phyloP scores from a whole-genome alignment of 2,888 invertebrate species.

The Caenorhabditis sinica region DNA sequence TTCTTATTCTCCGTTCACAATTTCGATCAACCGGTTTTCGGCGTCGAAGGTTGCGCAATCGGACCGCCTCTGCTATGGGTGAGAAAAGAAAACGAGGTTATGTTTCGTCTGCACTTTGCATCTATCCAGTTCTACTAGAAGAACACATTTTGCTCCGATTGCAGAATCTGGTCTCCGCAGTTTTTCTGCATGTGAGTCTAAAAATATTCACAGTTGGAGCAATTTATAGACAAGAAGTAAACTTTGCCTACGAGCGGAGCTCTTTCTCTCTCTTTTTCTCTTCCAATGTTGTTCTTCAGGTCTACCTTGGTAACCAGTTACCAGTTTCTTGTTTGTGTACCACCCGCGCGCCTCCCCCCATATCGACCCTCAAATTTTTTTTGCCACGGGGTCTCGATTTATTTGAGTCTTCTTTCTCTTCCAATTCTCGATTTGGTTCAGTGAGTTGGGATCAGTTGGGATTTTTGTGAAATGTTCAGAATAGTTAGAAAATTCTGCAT shows the following conservation, averaged over 20 bases:
- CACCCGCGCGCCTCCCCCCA: constrained; percentile 44
- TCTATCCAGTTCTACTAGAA: constrained; percentile 33
- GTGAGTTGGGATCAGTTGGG: neutral
- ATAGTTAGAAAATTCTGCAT: neutral
- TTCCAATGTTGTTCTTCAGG: constrained; percentile 24
- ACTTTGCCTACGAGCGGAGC: constrained; percentile 15
- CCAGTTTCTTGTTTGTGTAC: constrained; percentile 70
- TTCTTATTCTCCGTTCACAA: constrained; percentile 54
- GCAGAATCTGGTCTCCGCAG: constrained; percentile 22
- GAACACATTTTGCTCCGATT: constrained; percentile 53
- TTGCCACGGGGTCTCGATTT: constrained; percentile 43
- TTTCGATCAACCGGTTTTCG: constrained; percentile 62
- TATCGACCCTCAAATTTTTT: constrained; percentile 38
- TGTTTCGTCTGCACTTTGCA: constrained; percentile 49
- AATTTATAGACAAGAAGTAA: constrained; percentile 50
- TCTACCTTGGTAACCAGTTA: constrained; percentile 52
- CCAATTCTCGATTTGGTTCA: constrained; percentile 22
- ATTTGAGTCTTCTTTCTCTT: constrained; percentile 45
- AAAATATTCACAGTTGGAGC: constrained; percentile 38
- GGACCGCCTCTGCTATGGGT: constrained; percentile 48
- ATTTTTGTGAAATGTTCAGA: neutral
- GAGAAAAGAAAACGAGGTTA: constrained; percentile 26
- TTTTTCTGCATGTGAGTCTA: constrained; percentile 11
- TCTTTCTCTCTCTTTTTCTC: constrained; percentile 8
- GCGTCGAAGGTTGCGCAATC: constrained; percentile 56